Conservation (phyloP, 2,888 invertebrate genomes). For the Aspidiotus rigidus region DNA sequence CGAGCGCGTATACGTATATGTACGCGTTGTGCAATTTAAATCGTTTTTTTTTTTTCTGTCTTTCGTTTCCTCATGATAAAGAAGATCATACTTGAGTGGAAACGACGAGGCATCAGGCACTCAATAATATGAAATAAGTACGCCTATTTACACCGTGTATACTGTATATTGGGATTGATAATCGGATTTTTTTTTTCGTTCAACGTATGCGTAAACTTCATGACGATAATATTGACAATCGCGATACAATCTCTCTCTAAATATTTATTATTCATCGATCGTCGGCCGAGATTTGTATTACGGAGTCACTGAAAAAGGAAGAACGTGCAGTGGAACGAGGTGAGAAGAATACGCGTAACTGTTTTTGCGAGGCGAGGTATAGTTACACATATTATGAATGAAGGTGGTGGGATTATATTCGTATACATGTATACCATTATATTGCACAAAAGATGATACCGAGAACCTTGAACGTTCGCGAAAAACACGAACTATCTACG, state of each 20-base stretch:
- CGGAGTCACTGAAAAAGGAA: neutral
- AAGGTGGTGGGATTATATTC: neutral
- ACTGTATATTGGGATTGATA: neutral
- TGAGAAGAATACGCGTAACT: conserved; percentile 1
- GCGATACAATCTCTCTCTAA: no score
- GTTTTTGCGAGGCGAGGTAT: no score
- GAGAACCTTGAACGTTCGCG: neutral
- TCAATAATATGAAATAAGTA: neutral
- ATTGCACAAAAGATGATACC: neutral
- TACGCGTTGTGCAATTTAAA: conserved; percentile 2
- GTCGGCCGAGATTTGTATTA: neutral
- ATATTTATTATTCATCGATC: no score
- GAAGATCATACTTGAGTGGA: neutral
- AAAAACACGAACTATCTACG: neutral
- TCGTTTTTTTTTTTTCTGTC: neutral
- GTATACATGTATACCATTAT: neutral
- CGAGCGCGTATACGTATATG: neutral
- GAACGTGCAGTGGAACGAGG: neutral
- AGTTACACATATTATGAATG: neutral
- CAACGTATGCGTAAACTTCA: no score
- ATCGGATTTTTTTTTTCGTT: no score
- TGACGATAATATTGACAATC: no score
- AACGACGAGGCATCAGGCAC: neutral
- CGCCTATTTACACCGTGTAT: neutral
- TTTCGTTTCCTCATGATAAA: conserved; percentile 8